Evolutionary conservation across 2,797 vertebrate species (phyloP).

Genomic region (Helicolenus hilgendorfi): DNA sequence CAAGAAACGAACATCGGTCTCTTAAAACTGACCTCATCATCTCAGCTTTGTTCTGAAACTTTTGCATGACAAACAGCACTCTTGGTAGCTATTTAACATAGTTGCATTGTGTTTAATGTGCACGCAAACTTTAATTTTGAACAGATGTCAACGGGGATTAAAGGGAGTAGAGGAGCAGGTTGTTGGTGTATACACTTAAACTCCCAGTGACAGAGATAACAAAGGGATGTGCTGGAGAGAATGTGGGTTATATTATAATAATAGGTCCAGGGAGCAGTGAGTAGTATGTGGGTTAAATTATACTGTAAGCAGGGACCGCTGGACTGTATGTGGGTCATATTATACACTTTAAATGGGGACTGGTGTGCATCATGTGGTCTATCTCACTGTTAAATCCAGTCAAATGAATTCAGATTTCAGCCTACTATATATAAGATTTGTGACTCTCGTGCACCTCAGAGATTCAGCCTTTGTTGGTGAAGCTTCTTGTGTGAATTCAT

Average conservation of each 20-base stretch:
- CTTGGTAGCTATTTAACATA: background rate
- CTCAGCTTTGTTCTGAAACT: background rate
- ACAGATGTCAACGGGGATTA: background rate
- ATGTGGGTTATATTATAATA: slow-evolving; percentile 58
- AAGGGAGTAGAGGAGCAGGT: background rate
- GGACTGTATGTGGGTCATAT: slow-evolving; percentile 56
- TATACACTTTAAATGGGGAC: slow-evolving; percentile 44
- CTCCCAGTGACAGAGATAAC: background rate
- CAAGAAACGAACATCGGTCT: background rate
- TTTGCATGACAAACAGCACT: background rate
- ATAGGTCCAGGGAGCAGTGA: slow-evolving; percentile 31
- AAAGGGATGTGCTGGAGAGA: slow-evolving; percentile 5
- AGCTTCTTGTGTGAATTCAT: slow-evolving; percentile 50
- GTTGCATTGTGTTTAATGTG: background rate
- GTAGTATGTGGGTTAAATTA: slow-evolving; percentile 58
- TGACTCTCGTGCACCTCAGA: background rate
- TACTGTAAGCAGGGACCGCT: slow-evolving; percentile 41
- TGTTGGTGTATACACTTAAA: background rate
- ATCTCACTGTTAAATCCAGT: slow-evolving; percentile 24
- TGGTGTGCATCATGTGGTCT: slow-evolving; percentile 30
- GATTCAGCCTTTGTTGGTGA: slow-evolving; percentile 37
- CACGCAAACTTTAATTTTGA: background rate
- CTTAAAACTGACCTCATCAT: background rate
- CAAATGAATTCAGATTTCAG: slow-evolving; percentile 25
- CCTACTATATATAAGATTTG: background rate